These are phyloP conservation scores for Hydropsyche betteni DNA, from an alignment of 2,888 invertebrate species.

Conservation along the genomic window DNA sequence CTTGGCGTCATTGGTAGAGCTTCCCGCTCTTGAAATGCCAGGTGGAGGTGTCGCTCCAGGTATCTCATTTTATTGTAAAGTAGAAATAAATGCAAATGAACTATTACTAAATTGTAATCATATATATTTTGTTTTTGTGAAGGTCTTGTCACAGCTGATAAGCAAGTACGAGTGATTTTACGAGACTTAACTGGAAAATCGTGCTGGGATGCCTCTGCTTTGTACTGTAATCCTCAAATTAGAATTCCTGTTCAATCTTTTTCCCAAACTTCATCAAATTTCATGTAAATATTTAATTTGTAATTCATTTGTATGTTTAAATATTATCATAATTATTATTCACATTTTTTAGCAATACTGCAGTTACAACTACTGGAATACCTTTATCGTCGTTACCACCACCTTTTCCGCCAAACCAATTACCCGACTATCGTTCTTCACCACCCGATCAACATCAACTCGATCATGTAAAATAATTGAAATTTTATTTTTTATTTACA, in stretches of 20 bases:
- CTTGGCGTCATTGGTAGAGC: conserved; percentile 87
- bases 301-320: neutral
- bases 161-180: conserved; percentile 85
- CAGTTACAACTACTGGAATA: conserved; percentile 59
- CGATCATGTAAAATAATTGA: conserved; percentile 76
- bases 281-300: conserved; percentile 44
- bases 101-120: neutral
- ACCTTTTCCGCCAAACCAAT: conserved; percentile 72
- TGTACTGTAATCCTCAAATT: conserved; percentile 78
- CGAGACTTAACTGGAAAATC: conserved; percentile 94
- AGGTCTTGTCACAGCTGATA: conserved; percentile 81
- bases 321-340: neutral
- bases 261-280: conserved; percentile 55
- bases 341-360: conserved; percentile 28
- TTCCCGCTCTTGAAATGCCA: conserved; percentile 84
- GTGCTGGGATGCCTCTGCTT: conserved; percentile 94
- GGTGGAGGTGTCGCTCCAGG: conserved; percentile 56
- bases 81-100: neutral
- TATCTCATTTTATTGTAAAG: conserved; percentile 41
- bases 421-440: conserved; percentile 83
- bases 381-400: conserved; percentile 69
- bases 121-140: conserved; percentile 54
- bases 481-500: no score
- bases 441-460: conserved; percentile 91
- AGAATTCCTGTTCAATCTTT: conserved; percentile 56